Evolutionary conservation across 2,113 vertebrate genomes (phyloP).

Genomic region (Anoplopoma fimbria): DNA sequence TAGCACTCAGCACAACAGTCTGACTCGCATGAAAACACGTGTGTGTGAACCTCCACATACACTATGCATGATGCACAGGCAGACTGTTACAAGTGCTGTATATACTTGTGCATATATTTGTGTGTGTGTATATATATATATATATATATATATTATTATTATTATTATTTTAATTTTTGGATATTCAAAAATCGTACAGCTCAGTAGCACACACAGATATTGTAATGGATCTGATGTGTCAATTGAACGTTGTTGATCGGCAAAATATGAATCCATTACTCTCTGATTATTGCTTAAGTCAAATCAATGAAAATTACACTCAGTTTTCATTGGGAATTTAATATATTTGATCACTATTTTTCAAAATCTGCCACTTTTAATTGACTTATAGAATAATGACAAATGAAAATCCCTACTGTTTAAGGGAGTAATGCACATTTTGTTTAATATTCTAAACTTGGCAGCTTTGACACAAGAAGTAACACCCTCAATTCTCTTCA

Average conservation of each 20-base stretch:
- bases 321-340: background rate
- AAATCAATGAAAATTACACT: background rate
- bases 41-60: slow-evolving; percentile 60
- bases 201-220: background rate
- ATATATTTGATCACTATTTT: background rate
- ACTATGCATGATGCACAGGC: slow-evolving; percentile 29
- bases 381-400: background rate
- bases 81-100: slow-evolving; percentile 4
- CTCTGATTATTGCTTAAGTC: background rate
- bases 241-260: background rate
- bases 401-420: background rate
- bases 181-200: background rate
- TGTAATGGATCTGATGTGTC: background rate
- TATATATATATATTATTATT: too few species aligned
- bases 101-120: background rate
- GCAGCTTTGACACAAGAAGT: slow-evolving; percentile 13
- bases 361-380: background rate
- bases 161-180: too few species aligned
- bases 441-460: slow-evolving; percentile 11
- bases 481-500: slow-evolving; percentile 4
- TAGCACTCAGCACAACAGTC: slow-evolving; percentile 80
- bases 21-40: slow-evolving; percentile 67
- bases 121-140: background rate
- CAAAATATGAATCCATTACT: background rate
- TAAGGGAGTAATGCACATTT: background rate